A percentile compares a stretch with the other conserved stretches of the same genome.
These are phyloP conservation scores for Orthonychiurus folsomi DNA, from an alignment of 2,888 invertebrate genomes.

Conservation along the genomic window DNA sequence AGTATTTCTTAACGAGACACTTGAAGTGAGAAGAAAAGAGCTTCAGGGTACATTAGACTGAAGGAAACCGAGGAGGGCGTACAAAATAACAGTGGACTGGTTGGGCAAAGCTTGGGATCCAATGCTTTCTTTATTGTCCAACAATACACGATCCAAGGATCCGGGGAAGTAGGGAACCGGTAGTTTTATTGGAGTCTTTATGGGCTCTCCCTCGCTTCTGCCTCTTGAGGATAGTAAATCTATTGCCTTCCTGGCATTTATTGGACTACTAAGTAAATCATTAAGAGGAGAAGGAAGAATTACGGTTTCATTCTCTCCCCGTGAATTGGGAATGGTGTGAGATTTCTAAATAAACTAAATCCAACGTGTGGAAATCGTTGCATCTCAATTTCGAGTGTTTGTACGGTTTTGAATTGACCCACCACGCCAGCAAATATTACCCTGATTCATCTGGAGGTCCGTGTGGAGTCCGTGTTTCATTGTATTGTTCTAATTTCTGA, in stretches of 20 bases:
- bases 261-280: neutral
- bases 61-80: neutral
- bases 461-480: no score
- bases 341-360: neutral
- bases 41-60: constrained; percentile 3
- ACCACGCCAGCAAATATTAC: no score
- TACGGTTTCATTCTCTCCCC: neutral
- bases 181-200: neutral
- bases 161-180: neutral
- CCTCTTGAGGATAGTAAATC: no score
- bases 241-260: neutral
- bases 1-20: constrained; percentile 10
- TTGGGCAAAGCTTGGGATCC: neutral
- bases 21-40: constrained; percentile 1
- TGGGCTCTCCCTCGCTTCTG: neutral
- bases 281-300: neutral
- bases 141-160: neutral
- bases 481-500: no score
- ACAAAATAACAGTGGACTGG: neutral
- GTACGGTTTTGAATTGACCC: neutral
- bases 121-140: neutral
- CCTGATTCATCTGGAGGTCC: no score
- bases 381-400: neutral
- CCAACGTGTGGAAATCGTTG: neutral
- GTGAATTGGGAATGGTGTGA: neutral